Evolutionary conservation across 2,888 invertebrate genomes (phyloP), one percentile per base, ranked within the genome.

Genomic region (Chloroclysta siterata): DNA sequence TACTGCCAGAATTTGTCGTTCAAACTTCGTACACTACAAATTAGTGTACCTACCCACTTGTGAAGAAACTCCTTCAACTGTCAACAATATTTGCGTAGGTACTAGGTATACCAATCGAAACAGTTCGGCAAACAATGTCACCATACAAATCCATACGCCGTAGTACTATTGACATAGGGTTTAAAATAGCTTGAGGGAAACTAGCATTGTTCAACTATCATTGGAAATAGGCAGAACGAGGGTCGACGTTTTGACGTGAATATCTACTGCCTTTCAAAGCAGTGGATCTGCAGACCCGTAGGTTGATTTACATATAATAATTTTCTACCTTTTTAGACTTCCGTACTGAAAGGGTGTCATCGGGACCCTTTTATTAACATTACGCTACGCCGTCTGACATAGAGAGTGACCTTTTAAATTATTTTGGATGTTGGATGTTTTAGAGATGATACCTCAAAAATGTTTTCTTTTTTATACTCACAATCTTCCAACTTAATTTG

Each of bases 201-300:
- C 41, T 39, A 33, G 7, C 15, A 33, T 39, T 53, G 14, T 57
- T 61, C 60, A 55, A 62, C 41, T 54, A 46, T 58, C 53, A 62
- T 44, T 61, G 52, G 63, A 54, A 47, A 63, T 58, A 60, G n/a
- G 47, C 17, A 29, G 52, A 62, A 68, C 59, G 65, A 68, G 66
- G 71, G 69, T 69, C 50, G 68, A 66, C 68, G 52, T 65, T 57
- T 62, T 53, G 58, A 62, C 60, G 65, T 60, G 65, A 59, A 65
- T 69, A 68, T 66, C 46, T 15, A 44, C 44, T 46, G 46, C 17
- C 33, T 39, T 39, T 63, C 65, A 70, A 66, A 58, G 55, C 22
- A 58, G 53, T 14, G 48, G 8, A 33, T 33, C n/a, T 14, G 48
- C n/a, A n/a, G 22, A 14, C 17, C 33, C 33, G 13, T 44, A 56